Conservation (phyloP, 2,797 vertebrate genomes). For the Poeciliopsis turneri region DNA sequence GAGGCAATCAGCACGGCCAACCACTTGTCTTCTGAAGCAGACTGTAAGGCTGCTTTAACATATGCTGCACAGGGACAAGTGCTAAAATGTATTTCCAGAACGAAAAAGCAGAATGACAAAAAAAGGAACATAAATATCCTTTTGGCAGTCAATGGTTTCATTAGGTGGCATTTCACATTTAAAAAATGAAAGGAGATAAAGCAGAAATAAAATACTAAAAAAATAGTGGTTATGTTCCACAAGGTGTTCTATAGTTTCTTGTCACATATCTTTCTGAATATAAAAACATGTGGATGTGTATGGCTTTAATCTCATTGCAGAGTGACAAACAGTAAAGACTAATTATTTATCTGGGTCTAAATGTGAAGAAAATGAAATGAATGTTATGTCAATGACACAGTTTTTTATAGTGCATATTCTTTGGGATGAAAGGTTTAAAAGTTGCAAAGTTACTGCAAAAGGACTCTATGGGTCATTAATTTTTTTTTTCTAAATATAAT, state of each 20-base stretch:
- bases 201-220: background rate
- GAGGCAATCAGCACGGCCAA: conserved; percentile 63
- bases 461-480: background rate
- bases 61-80: background rate
- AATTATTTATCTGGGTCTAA: too few species aligned
- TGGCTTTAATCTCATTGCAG: too few species aligned
- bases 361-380: background rate
- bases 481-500: background rate
- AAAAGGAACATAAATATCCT: background rate
- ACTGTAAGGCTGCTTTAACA: conserved; percentile 7
- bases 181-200: background rate
- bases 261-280: background rate
- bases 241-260: background rate
- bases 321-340: too few species aligned
- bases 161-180: background rate
- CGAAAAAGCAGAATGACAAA: background rate
- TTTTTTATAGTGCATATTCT: background rate
- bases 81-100: background rate
- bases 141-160: background rate
- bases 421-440: background rate
- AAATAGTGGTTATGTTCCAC: background rate
- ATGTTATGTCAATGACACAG: background rate
- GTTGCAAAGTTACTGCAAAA: background rate
- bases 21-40: conserved; percentile 63
- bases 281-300: background rate